A percentile compares a stretch with the other conserved stretches of the same genome.
phyloP scores from a whole-genome alignment of 2,888 invertebrate genomes.

The Dryobotodes eremita region DNA sequence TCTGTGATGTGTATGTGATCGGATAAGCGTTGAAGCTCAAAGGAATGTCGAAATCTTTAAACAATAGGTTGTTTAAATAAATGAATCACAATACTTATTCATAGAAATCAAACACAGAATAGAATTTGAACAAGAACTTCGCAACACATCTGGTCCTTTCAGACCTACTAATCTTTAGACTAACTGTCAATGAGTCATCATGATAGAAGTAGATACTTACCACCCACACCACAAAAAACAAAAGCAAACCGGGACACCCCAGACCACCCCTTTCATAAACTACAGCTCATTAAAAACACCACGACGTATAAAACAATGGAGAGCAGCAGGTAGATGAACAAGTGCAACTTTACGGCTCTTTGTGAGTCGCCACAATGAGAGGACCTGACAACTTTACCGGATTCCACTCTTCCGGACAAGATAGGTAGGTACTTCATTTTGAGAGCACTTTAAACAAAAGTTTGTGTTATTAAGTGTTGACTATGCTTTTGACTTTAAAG shows the following conservation, averaged over 20 bases:
- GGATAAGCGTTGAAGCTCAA: slow-evolving; percentile 31
- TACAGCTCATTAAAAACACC: slow-evolving; percentile 59
- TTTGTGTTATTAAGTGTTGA: slow-evolving; percentile 56
- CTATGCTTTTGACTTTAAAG: slow-evolving; percentile 59
- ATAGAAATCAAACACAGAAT: slow-evolving; percentile 27
- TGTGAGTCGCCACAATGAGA: slow-evolving; percentile 75
- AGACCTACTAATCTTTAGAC: not conserved
- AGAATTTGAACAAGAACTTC: slow-evolving; percentile 16
- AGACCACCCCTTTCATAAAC: slow-evolving; percentile 24
- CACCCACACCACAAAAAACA: not conserved
- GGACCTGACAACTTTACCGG: slow-evolving; percentile 73
- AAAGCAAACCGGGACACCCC: slow-evolving; percentile 11
- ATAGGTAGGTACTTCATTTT: slow-evolving; percentile 65
- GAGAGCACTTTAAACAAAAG: slow-evolving; percentile 65
- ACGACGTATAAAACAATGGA: slow-evolving; percentile 60
- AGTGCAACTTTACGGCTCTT: slow-evolving; percentile 77
- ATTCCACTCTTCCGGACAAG: slow-evolving; percentile 70
- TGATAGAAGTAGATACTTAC: slow-evolving; percentile 2
- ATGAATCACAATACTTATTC: slow-evolving; percentile 44
- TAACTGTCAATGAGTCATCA: slow-evolving; percentile 1
- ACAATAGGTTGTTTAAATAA: slow-evolving; percentile 59
- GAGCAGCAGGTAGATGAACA: slow-evolving; percentile 68
- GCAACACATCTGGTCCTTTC: slow-evolving; percentile 18
- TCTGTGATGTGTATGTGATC: slow-evolving; percentile 36
- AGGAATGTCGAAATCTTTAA: slow-evolving; percentile 40